Conservation (phyloP, 2,797 vertebrate species). For the Myotis findleyi region DNA sequence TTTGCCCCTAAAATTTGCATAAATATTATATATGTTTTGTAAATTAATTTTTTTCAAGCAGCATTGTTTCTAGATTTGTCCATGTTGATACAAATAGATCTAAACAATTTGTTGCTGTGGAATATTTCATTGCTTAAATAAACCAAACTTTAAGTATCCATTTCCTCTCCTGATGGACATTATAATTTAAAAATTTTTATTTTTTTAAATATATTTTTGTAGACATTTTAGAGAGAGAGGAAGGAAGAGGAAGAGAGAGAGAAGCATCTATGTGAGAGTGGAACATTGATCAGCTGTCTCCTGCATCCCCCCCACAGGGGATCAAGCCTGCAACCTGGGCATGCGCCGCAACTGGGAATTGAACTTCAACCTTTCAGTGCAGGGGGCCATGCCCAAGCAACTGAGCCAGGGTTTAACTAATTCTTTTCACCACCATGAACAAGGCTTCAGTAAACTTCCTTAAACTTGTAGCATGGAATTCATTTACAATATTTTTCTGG, state of each 20-base stretch:
- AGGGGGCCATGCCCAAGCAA: no score
- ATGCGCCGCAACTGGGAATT: no score
- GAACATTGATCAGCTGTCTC: no score
- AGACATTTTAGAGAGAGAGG: no score
- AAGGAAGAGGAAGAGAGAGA: no score
- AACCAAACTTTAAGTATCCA: background rate
- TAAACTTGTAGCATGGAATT: background rate
- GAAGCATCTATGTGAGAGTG: no score
- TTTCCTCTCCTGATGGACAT: background rate
- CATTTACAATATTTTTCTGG: background rate
- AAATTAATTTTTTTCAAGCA: background rate
- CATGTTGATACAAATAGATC: background rate
- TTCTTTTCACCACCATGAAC: background rate
- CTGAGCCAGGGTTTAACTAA: no score
- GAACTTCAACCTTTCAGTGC: no score
- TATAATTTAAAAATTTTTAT: conserved; percentile 9
- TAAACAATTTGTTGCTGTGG: background rate
- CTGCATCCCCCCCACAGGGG: no score
- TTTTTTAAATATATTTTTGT: background rate
- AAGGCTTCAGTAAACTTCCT: background rate
- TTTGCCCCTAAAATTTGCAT: background rate
- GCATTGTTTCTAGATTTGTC: conserved; percentile 19
- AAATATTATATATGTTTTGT: background rate
- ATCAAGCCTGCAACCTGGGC: no score
- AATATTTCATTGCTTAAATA: background rate